These are phyloP conservation scores for Elegia similella DNA, from an alignment of 2,888 invertebrate species.

Conservation along the genomic window DNA sequence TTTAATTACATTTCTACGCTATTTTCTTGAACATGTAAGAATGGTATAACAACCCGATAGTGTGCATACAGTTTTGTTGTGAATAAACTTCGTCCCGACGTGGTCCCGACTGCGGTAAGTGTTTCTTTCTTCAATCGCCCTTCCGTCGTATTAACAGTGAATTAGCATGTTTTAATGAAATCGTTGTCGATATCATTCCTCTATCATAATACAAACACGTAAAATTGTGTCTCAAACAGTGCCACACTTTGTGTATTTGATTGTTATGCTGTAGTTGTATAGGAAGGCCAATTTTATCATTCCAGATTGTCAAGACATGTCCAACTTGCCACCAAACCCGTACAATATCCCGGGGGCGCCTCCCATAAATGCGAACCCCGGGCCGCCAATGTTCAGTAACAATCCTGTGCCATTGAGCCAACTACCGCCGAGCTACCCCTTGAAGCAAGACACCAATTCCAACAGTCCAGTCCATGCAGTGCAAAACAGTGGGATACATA, in stretches of 20 bases:
- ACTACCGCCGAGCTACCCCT: conserved; percentile 53
- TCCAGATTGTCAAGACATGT: conserved; percentile 75
- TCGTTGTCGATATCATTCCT: conserved; percentile 50
- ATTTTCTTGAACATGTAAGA: conserved; percentile 64
- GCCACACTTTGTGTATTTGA: conserved; percentile 19
- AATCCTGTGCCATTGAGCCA: conserved; percentile 57
- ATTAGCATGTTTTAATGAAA: conserved; percentile 72
- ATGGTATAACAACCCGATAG: conserved; percentile 60
- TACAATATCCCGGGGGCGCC: conserved; percentile 56
- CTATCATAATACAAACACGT: conserved; percentile 57
- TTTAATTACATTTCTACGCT: conserved; percentile 60
- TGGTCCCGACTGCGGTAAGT: conserved; percentile 59
- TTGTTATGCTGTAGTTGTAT: conserved; percentile 21
- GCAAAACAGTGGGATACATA: conserved; percentile 47
- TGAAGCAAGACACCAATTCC: conserved; percentile 67
- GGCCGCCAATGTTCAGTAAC: conserved; percentile 44
- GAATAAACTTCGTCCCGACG: conserved; percentile 46
- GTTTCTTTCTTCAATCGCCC: conserved; percentile 43
- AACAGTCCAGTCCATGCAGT: conserved; percentile 54
- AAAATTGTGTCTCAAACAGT: conserved; percentile 21
- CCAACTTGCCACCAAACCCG: conserved; percentile 70
- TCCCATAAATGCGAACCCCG: conserved; percentile 51
- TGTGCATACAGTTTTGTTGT: conserved; percentile 54
- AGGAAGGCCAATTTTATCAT: conserved; percentile 40
- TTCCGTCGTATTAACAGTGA: conserved; percentile 67